phyloP scores from a whole-genome alignment of 2,888 invertebrate genomes.

The Timema podura region DNA sequence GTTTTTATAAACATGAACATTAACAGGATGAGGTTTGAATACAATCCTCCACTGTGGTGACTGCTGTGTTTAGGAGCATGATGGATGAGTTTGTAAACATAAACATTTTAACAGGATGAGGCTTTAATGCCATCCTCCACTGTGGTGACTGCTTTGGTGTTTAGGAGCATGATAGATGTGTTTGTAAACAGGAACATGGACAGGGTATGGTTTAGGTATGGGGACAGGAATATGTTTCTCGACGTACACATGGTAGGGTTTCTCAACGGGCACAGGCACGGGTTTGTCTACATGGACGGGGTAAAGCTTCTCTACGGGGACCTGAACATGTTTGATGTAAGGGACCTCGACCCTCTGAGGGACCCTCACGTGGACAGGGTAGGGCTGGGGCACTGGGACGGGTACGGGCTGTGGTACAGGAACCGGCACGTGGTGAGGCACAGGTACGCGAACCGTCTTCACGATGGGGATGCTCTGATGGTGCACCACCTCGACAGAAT shows the following conservation, averaged over 20 bases:
- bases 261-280: conserved; percentile 30
- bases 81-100: too few species aligned
- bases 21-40: too few species aligned
- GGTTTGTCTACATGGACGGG: conserved; percentile 31
- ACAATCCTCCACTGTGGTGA: too few species aligned
- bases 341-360: conserved; percentile 29
- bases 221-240: conserved; percentile 29
- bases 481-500: conserved; percentile 24
- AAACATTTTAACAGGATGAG: too few species aligned
- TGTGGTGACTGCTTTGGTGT: conserved; percentile 8
- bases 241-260: conserved; percentile 31
- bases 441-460: conserved; percentile 34
- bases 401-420: conserved; percentile 28
- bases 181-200: conserved; percentile 30
- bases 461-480: conserved; percentile 23
- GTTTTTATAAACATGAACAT: too few species aligned
- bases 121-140: conserved; percentile 11
- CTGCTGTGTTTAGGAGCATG: too few species aligned
- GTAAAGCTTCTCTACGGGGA: conserved; percentile 32
- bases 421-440: conserved; percentile 29
- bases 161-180: conserved; percentile 29
- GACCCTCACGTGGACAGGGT: conserved; percentile 26
- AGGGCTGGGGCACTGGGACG: conserved; percentile 29
- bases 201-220: conserved; percentile 31
- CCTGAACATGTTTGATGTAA: conserved; percentile 30